Percentiles rank a stretch among this genome's conserved stretches.
These are phyloP conservation scores for Acheta domesticus DNA, from an alignment of 2,888 invertebrate species.

Conservation along the genomic window DNA sequence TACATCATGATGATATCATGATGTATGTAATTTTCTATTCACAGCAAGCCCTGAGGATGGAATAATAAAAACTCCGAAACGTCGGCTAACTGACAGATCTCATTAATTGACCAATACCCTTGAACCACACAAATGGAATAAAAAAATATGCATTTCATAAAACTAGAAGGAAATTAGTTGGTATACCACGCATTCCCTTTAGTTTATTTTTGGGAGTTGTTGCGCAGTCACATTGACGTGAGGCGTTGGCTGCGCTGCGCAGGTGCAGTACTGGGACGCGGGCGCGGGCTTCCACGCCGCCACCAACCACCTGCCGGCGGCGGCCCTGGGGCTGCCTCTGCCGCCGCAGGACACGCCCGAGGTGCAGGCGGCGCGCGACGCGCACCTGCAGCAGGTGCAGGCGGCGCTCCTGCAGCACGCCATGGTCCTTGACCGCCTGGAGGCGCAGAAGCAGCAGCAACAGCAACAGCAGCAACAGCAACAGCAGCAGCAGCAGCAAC, in stretches of 20 bases:
- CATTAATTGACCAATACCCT: too few species aligned
- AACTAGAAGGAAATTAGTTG: too few species aligned
- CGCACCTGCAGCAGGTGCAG: conserved; percentile 42
- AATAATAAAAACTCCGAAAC: too few species aligned
- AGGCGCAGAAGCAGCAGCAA: conserved; percentile 26
- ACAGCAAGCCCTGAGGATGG: too few species aligned
- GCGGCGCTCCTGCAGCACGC: conserved; percentile 39
- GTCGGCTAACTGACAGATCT: too few species aligned
- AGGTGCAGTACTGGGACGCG: conserved; percentile 72
- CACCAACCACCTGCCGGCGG: conserved; percentile 53
- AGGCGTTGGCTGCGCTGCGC: not conserved
- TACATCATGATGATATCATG: too few species aligned
- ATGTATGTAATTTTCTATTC: too few species aligned
- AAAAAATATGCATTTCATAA: too few species aligned
- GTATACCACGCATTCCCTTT: too few species aligned
- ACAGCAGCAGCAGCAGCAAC: not conserved
- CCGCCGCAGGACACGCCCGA: conserved; percentile 67
- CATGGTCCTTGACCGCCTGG: conserved; percentile 37
- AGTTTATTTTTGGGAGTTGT: too few species aligned
- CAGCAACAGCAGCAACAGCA: conserved; percentile 24
- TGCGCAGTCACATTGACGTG: too few species aligned
- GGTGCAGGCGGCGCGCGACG: conserved; percentile 61
- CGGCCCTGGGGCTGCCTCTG: conserved; percentile 40
- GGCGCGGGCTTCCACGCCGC: conserved; percentile 74
- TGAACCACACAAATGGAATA: too few species aligned